Evolutionary conservation across 2,888 invertebrate genomes (phyloP).

Genomic region (Archips xylosteana): DNA sequence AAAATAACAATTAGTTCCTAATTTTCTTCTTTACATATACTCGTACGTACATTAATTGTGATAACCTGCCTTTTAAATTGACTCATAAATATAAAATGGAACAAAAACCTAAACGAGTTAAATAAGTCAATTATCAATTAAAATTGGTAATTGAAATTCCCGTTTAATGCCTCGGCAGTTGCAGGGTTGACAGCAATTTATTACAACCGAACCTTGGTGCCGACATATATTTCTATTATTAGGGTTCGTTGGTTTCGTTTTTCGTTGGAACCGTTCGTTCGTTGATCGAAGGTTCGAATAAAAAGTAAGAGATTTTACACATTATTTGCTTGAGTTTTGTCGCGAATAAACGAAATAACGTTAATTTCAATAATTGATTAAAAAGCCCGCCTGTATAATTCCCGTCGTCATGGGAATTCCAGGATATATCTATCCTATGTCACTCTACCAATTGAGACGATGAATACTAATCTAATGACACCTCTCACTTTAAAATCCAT

Average conservation of each 20-base stretch:
- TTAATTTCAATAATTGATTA: too few relatives aligned
- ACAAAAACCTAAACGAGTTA: constrained; percentile 27
- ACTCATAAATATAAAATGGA: constrained; percentile 11
- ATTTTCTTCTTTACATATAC: too few relatives aligned
- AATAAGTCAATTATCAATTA: constrained; percentile 38
- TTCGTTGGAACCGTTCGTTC: too few relatives aligned
- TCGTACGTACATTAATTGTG: neutral
- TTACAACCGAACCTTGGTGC: constrained; percentile 17
- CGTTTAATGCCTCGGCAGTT: constrained; percentile 15
- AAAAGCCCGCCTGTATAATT: too few relatives aligned
- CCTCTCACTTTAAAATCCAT: too few relatives aligned
- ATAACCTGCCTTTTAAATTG: neutral
- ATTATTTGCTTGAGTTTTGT: neutral
- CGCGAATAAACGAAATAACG: too few relatives aligned
- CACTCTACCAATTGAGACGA: too few relatives aligned
- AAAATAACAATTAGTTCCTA: too few relatives aligned
- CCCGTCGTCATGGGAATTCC: too few relatives aligned
- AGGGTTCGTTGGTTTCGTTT: constrained; percentile 20
- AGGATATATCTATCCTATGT: too few relatives aligned
- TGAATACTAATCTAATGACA: too few relatives aligned
- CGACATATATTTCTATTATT: constrained; percentile 18
- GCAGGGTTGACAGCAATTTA: constrained; percentile 30
- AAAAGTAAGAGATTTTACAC: neutral
- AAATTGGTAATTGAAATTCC: constrained; percentile 34
- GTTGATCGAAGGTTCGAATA: too few relatives aligned